Conservation (phyloP, 2,888 invertebrate species). For the Doris montereyensis region DNA sequence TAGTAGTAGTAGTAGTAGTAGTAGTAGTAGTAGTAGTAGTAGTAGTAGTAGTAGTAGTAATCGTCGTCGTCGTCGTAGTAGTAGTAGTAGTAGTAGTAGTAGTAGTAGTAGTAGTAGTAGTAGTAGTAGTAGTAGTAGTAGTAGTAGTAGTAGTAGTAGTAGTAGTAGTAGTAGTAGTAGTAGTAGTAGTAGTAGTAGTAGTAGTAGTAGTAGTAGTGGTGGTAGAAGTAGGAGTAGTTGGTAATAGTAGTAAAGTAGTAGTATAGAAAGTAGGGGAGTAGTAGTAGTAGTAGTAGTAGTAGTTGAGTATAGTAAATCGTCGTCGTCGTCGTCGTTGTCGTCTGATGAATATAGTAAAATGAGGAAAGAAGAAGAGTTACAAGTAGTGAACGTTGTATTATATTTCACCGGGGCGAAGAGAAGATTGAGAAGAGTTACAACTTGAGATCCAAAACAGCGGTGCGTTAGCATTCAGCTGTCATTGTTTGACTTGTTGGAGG, state of each 20-base stretch:
- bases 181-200: constrained; percentile 17
- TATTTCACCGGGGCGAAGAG: too few species aligned
- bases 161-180: constrained; percentile 25
- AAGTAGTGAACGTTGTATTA: too few species aligned
- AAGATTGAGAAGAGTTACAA: too few species aligned
- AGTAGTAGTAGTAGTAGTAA: constrained; percentile 18
- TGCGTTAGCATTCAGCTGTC: too few species aligned
- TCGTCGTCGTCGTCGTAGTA: constrained; percentile 2
- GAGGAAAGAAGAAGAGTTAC: too few species aligned
- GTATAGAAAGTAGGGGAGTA: background rate
- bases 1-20: constrained; percentile 20
- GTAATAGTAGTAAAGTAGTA: background rate
- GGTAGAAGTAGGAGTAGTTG: background rate
- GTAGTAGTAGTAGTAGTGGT: constrained; percentile 29
- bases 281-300: background rate
- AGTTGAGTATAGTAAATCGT: background rate
- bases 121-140: background rate
- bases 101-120: background rate
- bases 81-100: background rate
- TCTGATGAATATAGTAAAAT: too few species aligned
- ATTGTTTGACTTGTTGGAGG: too few species aligned
- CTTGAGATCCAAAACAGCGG: too few species aligned
- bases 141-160: background rate
- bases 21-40: constrained; percentile 24
- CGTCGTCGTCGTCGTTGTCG: background rate